Evolutionary conservation across 2,888 invertebrate genomes (phyloP), one percentile per base, ranked within the genome.

Genomic region (Cheilosia soror): DNA sequence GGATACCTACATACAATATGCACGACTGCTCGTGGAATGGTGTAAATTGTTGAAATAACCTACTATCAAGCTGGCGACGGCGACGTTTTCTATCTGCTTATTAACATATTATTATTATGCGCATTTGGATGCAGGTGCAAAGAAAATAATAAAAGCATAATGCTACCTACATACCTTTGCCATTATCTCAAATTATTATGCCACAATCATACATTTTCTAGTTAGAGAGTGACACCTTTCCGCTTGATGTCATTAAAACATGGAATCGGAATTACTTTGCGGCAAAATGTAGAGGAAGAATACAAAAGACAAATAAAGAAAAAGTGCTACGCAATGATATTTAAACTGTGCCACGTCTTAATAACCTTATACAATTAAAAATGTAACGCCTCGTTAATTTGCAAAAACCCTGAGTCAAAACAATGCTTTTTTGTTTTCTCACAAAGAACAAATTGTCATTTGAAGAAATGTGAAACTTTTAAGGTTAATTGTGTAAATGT

Each of bases 41-140:
- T 66, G 51, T 44, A 79, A 79, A 72, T 72, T 66, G 65, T 66
- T 63, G 57, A 66, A 66, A 66, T 79, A 79, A 65, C 58, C 42
- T 33, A 72, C 58, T 58, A 51, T 31, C 58, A 27, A 51, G 47
- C 15, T 57, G 31, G 47, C 27, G 42, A 15, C 42, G 15, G 13
- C 42, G 15, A 60, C 37, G 27, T 60, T 66, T 66, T 53, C 47
- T 66, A 9, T 60, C 60, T 44, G 7, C 37, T 58, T 63, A 66
- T 66, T 73, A 79, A 44, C 66, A 72, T 73, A 58, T 47, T 57
- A 71, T 51, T 57, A 65, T 71, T 44, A 15, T 47, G 47, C 53
- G 25, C 62, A 55, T 66, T 75, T 31, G 7, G 42, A 40, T 80
- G 75, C 80, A 80, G 73, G 75, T 80, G 80, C 62, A 75, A 66